Evolutionary conservation across 2,113 vertebrate species (phyloP).

Genomic region (Ginglymostoma cirratum): DNA sequence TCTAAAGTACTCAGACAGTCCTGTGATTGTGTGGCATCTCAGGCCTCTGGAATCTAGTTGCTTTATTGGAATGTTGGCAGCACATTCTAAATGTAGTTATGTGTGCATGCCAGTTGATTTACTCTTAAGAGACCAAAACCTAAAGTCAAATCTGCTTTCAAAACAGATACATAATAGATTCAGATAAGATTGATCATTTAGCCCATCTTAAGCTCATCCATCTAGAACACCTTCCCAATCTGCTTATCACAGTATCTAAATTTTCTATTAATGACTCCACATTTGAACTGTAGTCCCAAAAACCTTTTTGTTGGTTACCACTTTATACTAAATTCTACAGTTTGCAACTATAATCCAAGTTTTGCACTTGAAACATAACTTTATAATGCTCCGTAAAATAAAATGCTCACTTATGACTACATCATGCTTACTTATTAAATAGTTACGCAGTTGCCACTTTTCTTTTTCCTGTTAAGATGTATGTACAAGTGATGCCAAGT

Average conservation of each 20-base stretch:
- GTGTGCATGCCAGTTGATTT: background rate
- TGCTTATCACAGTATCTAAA: background rate
- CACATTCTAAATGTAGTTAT: background rate
- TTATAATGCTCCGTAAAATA: background rate
- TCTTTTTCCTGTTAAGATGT: background rate
- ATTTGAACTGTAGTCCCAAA: background rate
- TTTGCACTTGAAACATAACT: background rate
- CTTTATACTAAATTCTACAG: background rate
- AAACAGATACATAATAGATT: background rate
- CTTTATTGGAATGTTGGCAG: background rate
- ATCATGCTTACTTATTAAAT: background rate
- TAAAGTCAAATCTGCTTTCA: background rate
- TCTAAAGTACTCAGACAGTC: background rate
- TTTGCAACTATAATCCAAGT: background rate
- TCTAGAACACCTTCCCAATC: background rate
- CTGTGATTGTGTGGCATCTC: background rate
- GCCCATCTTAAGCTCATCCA: background rate
- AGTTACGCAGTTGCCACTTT: background rate
- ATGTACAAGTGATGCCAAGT: background rate
- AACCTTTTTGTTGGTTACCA: background rate
- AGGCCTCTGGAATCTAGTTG: background rate
- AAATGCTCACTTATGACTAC: background rate
- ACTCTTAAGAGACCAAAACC: background rate
- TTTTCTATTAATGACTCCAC: background rate
- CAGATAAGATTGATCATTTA: background rate